phyloP scores from a whole-genome alignment of 1,140 invertebrate genomes.

The Pectinophora gossypiella region DNA sequence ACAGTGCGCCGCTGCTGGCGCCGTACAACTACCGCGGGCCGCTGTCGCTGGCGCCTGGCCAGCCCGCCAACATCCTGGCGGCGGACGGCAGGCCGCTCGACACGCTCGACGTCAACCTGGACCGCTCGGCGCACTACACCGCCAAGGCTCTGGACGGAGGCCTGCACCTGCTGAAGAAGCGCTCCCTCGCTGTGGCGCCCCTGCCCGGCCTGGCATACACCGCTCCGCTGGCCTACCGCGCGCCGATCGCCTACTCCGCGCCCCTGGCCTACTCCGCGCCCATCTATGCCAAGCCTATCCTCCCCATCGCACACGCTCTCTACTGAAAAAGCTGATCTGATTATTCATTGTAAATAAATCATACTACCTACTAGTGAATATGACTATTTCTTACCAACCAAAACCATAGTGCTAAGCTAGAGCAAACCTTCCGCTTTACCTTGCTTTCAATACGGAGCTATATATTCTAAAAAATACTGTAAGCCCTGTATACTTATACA shows the following conservation, averaged over 20 bases:
- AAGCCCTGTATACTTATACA: no score
- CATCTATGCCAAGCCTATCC: conserved; percentile 13
- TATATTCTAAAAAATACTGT: no score
- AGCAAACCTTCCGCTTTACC: no score
- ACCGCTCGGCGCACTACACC: conserved; percentile 57
- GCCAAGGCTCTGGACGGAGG: conserved; percentile 24
- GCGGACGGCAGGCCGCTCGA: conserved; percentile 30
- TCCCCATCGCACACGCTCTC: conserved; percentile 2
- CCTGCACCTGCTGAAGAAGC: conserved; percentile 23
- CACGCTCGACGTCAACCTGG: conserved; percentile 62
- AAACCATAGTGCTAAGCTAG: no score
- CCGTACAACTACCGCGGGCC: conserved; percentile 44
- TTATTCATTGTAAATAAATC: not conserved
- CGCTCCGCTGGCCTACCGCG: conserved; percentile 17
- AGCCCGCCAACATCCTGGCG: conserved; percentile 15
- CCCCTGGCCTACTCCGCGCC: conserved; percentile 16
- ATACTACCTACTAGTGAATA: not conserved
- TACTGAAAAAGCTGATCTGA: not conserved
- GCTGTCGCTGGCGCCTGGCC: conserved; percentile 13
- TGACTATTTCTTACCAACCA: not conserved
- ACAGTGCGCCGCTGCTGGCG: conserved; percentile 11
- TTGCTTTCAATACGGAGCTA: no score
- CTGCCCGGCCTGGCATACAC: conserved; percentile 10
- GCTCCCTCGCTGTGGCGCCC: conserved; percentile 15
- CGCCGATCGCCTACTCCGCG: conserved; percentile 24